Evolutionary conservation across 2,888 invertebrate genomes (phyloP).

Genomic region (Drosophila gaucha): DNA sequence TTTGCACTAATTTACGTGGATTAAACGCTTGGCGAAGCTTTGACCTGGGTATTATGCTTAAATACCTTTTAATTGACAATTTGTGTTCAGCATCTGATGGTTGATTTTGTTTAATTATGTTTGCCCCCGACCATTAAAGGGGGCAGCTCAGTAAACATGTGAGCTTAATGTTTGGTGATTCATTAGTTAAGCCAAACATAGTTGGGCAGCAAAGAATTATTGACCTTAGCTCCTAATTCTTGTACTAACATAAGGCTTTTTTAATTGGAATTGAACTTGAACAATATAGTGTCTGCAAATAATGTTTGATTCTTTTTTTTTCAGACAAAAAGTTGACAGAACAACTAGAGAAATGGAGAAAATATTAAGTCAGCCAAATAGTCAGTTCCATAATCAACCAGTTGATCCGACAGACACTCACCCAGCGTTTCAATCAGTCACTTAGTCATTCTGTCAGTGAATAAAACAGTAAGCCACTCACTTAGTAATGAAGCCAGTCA

Average conservation of each 20-base stretch:
- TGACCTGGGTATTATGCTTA: conserved; percentile 80
- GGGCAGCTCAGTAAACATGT: conserved; percentile 32
- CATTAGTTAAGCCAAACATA: conserved; percentile 32
- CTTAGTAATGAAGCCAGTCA: neutral
- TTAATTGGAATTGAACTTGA: neutral
- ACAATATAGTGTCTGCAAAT: neutral
- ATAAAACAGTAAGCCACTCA: too few relatives aligned
- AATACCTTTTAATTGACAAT: conserved; percentile 84
- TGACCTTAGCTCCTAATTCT: neutral
- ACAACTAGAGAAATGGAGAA: neutral
- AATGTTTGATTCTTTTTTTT: too few relatives aligned
- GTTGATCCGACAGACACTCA: too few relatives aligned
- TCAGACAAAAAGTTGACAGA: too few relatives aligned
- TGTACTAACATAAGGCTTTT: neutral
- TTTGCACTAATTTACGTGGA: conserved; percentile 81
- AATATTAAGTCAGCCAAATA: neutral
- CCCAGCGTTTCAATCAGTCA: neutral
- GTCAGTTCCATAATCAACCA: too few relatives aligned
- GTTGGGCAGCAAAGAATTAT: conserved; percentile 18
- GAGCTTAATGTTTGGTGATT: conserved; percentile 40
- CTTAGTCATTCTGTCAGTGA: neutral
- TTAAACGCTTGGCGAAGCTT: conserved; percentile 59
- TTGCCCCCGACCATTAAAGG: neutral
- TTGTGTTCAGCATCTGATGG: conserved; percentile 71
- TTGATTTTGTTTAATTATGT: conserved; percentile 68